A percentile compares a stretch with the other conserved stretches of the same genome.
Conservation (phyloP, 1,140 invertebrate genomes). For the Macrocentrus cingulum region DNA sequence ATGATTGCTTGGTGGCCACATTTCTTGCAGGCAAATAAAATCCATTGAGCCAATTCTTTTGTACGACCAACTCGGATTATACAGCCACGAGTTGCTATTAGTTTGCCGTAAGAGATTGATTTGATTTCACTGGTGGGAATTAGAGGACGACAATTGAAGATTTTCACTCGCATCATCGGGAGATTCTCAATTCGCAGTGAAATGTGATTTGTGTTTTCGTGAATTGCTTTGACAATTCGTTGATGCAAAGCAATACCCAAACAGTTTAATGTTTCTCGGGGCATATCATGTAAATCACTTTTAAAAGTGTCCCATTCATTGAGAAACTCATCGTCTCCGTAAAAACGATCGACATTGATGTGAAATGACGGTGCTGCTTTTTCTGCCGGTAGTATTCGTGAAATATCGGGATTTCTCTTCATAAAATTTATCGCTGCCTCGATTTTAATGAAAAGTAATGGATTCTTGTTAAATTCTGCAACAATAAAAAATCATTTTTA, state of each 20-base stretch:
- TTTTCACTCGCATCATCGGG: conserved; percentile 64
- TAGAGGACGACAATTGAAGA: conserved; percentile 71
- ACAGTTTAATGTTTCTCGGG: conserved; percentile 66
- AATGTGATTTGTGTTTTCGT: conserved; percentile 48
- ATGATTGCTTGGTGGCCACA: conserved; percentile 40
- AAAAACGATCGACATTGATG: conserved; percentile 67
- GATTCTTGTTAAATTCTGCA: conserved; percentile 7
- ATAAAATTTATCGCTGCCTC: conserved; percentile 62
- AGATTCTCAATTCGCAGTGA: conserved; percentile 42
- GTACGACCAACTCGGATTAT: conserved; percentile 81
- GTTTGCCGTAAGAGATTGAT: conserved; percentile 67
- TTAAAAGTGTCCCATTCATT: conserved; percentile 66
- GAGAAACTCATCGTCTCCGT: conserved; percentile 63
- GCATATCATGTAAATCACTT: conserved; percentile 67
- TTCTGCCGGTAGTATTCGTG: conserved; percentile 63
- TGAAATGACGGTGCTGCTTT: conserved; percentile 65
- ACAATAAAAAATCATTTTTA: not conserved
- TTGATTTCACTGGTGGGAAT: conserved; percentile 74
- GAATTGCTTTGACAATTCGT: conserved; percentile 58
- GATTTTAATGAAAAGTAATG: conserved; percentile 54
- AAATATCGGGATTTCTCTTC: conserved; percentile 51
- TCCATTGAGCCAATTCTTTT: conserved; percentile 71
- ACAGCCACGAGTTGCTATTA: conserved; percentile 81
- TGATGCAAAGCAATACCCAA: conserved; percentile 76
- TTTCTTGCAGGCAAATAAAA: conserved; percentile 73